Percentiles rank a stretch among this genome's conserved stretches.
Evolutionary conservation across 2,888 invertebrate genomes (phyloP).

Genomic region (Helleia helle): DNA sequence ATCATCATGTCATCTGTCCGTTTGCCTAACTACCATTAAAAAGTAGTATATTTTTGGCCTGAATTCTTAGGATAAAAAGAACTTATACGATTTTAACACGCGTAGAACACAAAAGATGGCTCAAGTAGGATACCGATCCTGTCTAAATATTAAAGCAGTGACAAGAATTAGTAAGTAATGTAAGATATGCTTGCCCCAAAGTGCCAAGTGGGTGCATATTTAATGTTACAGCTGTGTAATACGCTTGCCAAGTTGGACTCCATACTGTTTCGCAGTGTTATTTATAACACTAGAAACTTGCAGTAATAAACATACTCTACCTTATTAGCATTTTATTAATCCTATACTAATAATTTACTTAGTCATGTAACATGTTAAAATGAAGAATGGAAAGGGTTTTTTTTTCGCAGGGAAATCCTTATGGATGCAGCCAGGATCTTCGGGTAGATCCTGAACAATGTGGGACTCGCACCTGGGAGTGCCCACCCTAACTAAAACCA

Average conservation of each 20-base stretch:
- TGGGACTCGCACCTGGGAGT: too few species aligned
- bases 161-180: background rate
- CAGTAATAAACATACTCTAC: background rate
- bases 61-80: too few species aligned
- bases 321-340: background rate
- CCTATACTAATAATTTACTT: background rate
- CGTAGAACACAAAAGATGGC: too few species aligned
- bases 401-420: too few species aligned
- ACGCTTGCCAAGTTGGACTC: background rate
- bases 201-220: background rate
- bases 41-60: too few species aligned
- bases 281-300: background rate
- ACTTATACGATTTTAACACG: background rate
- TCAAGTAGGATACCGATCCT: too few species aligned
- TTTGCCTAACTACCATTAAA: too few species aligned
- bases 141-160: too few species aligned
- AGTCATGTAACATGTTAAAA: background rate
- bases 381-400: background rate
- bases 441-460: too few species aligned
- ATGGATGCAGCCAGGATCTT: too few species aligned
- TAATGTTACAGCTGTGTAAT: background rate
- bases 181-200: background rate
- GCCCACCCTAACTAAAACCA: too few species aligned
- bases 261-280: background rate
- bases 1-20: background rate